A percentile compares a stretch with the other conserved stretches of the same genome.
Evolutionary conservation across 2,113 vertebrate genomes (phyloP).

Genomic region (Xyrauchen texanus): DNA sequence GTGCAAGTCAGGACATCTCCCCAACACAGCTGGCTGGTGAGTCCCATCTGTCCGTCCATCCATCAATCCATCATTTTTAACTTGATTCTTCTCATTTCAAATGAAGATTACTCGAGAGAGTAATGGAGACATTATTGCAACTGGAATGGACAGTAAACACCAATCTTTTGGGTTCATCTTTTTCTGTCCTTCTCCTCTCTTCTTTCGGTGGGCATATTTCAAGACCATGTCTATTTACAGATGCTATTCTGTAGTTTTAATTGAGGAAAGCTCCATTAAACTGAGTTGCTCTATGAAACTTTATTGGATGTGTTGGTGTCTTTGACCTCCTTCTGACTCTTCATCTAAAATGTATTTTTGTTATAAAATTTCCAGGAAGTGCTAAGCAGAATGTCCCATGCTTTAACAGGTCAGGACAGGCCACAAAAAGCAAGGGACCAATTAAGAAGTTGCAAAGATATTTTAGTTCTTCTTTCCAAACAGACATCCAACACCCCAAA

Average conservation of each 20-base stretch:
- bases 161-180: no score
- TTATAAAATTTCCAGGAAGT: conserved; percentile 13
- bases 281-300: not conserved
- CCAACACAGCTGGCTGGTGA: conserved; percentile 91
- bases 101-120: no score
- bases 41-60: conserved; percentile 34
- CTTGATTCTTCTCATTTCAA: no score
- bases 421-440: conserved; percentile 43
- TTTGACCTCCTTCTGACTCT: not conserved
- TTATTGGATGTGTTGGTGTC: not conserved
- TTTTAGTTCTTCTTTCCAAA: conserved; percentile 49
- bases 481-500: conserved; percentile 46
- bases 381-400: not conserved
- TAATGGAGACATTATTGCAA: no score
- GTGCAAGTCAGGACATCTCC: conserved; percentile 90
- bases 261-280: no score
- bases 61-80: no score
- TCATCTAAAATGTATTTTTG: not conserved
- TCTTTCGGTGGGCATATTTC: no score
- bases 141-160: no score
- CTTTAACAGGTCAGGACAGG: not conserved
- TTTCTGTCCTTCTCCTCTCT: no score
- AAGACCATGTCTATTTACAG: no score
- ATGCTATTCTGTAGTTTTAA: no score
- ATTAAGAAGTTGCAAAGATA: conserved; percentile 43